Conservation (phyloP, 1,140 invertebrate genomes). For the Drosophila dunni region DNA sequence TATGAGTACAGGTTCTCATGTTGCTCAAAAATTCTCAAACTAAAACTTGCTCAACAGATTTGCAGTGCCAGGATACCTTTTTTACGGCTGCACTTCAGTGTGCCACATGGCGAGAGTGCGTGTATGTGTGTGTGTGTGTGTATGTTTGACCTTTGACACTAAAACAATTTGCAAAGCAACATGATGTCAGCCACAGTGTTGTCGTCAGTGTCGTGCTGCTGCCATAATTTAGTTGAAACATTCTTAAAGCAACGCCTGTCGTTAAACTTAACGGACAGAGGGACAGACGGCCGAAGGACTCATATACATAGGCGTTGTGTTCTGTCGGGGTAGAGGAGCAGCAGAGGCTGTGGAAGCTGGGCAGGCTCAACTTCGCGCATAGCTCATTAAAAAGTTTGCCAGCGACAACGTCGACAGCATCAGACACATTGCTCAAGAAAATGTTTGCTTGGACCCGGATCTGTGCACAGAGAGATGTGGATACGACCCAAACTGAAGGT, state of each 20-base stretch:
- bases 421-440: slow-evolving; percentile 73
- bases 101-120: slow-evolving; percentile 62
- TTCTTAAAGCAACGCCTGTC: slow-evolving; percentile 73
- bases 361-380: slow-evolving; percentile 43
- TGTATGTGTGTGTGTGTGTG: slow-evolving; percentile 38
- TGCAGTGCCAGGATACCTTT: slow-evolving; percentile 62
- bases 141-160: slow-evolving; percentile 79
- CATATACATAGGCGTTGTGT: background rate
- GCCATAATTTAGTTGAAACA: slow-evolving; percentile 79
- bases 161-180: slow-evolving; percentile 80
- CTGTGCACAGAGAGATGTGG: background rate
- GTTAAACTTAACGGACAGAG: slow-evolving; percentile 41
- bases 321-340: background rate
- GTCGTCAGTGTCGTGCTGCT: slow-evolving; percentile 24
- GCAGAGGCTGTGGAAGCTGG: background rate
- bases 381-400: slow-evolving; percentile 80
- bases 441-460: slow-evolving; percentile 52
- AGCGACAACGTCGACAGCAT: slow-evolving; percentile 58
- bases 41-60: slow-evolving; percentile 80
- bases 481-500: background rate
- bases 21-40: slow-evolving; percentile 78
- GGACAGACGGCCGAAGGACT: slow-evolving; percentile 2
- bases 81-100: slow-evolving; percentile 72
- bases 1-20: slow-evolving; percentile 57
- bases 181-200: slow-evolving; percentile 67